A percentile compares a stretch with the other conserved stretches of the same genome.
Evolutionary conservation across 2,888 invertebrate genomes (phyloP).

Genomic region (Copidosoma aretas): DNA sequence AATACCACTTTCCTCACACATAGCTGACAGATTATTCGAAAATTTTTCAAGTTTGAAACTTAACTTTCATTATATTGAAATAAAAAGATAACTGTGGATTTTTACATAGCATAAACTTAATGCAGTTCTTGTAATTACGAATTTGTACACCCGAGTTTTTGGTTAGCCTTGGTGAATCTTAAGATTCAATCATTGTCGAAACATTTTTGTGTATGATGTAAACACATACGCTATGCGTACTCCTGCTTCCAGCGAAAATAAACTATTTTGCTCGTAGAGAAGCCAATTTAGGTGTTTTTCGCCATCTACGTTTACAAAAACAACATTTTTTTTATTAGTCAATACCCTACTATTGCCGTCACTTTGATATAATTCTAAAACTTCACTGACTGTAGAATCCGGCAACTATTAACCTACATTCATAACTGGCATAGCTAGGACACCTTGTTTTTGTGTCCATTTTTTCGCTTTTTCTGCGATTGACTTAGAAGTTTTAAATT

Average conservation of each 20-base stretch:
- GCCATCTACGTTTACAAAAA: too few relatives aligned
- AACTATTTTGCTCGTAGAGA: too few relatives aligned
- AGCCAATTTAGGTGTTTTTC: slow-evolving; percentile 10
- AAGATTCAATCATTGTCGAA: too few relatives aligned
- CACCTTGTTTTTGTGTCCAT: neutral
- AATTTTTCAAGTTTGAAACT: slow-evolving; percentile 25
- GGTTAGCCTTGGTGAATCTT: too few relatives aligned
- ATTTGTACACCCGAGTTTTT: too few relatives aligned
- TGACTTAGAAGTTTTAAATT: neutral
- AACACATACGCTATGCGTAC: too few relatives aligned
- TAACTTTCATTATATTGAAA: slow-evolving; percentile 21
- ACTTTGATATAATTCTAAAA: neutral
- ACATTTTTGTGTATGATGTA: too few relatives aligned
- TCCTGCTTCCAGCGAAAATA: too few relatives aligned
- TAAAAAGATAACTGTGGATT: slow-evolving; percentile 20
- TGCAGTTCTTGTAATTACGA: too few relatives aligned
- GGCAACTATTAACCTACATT: neutral
- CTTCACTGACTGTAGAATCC: neutral
- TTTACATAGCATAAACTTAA: slow-evolving; percentile 21
- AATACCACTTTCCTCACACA: neutral
- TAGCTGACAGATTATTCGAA: neutral
- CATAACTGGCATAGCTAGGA: neutral
- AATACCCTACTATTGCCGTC: too few relatives aligned
- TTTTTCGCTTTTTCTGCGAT: neutral
- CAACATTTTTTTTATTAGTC: too few relatives aligned